Evolutionary conservation across 2,888 invertebrate genomes (phyloP), one percentile per base, ranked within the genome.

Genomic region (Nephrotoma flavescens): DNA sequence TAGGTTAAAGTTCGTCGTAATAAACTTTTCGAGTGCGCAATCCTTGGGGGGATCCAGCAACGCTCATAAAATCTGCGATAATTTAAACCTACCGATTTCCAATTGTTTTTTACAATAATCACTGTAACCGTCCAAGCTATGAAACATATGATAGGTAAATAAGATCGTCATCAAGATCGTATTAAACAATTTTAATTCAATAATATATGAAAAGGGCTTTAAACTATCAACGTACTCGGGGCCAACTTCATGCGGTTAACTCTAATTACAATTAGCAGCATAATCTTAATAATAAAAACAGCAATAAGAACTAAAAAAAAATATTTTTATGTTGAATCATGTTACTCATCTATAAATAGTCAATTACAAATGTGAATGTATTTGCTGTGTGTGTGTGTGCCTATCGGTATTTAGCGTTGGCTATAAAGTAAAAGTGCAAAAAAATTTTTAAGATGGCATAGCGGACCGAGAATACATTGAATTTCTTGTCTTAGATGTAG

Each of bases 21-120:
- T 31, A 3, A 31, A 31, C 2, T 2, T 31, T 31, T 31, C 3
- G 31, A 31, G 2, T 31, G 31, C 31, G 31, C 1, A 31, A 31
- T 31, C 2, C 0, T 31, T 3, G 31, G 0, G 3, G 3, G 31
- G 31, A 31, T 31, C 31, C 0, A 2, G 2, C 31, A 0, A 31
- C 31, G 31, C 2, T 31, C 31, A 31, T 31, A 31, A 31, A 31
- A 31, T 31, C 31, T 31, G 31, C 3, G 31, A 31, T 47, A 47
- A 47, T 47, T 12, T 11, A 47, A 2, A 47, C 47, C n/a, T 47
- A 47, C 11, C 11, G 3, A 0, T 47, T 47, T 47, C 57, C 12
- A 47, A 52, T 47, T 47, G n/a, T 87, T 87, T 6, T 15, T 90
- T 93, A 93, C 90, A 94, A 31, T 31, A 31, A 31, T 31, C 3